Evolutionary conservation across 2,888 invertebrate species (phyloP).

Genomic region (Agrotis ipsilon): DNA sequence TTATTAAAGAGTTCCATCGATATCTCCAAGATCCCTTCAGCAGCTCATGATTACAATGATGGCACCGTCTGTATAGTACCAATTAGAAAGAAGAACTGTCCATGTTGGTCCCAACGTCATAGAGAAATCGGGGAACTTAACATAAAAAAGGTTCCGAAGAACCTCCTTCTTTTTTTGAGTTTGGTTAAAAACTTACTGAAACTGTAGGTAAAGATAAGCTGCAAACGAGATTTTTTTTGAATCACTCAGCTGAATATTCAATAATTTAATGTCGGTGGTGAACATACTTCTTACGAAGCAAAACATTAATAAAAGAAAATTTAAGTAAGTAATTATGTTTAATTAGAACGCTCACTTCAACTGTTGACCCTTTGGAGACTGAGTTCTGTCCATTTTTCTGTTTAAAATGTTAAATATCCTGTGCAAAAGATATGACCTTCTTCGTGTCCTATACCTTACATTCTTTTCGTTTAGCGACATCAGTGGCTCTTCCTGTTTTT

Average conservation of each 20-base stretch:
- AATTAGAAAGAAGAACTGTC: too few species aligned
- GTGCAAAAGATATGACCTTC: conserved; percentile 74
- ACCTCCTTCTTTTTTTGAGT: too few species aligned
- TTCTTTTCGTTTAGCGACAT: conserved; percentile 69
- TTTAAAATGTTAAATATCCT: conserved; percentile 78
- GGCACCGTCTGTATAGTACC: too few species aligned
- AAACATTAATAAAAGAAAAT: neutral
- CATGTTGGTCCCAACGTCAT: too few species aligned
- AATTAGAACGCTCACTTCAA: conserved; percentile 36
- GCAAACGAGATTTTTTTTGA: neutral
- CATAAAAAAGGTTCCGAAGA: too few species aligned
- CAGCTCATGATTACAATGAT: too few species aligned
- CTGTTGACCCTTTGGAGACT: conserved; percentile 53
- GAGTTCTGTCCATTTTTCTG: conserved; percentile 68
- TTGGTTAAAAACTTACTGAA: too few species aligned
- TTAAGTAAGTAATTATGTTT: conserved; percentile 8
- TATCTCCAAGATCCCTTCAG: too few species aligned
- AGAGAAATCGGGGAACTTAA: too few species aligned
- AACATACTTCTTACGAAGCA: neutral
- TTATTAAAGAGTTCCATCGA: too few species aligned
- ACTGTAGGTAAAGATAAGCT: neutral
- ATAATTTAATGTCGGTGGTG: neutral
- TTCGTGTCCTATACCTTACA: conserved; percentile 71
- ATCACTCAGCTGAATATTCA: neutral
- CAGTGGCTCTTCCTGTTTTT: conserved; percentile 60